Conservation (phyloP, 2,113 vertebrate genomes). For the Rhynchomys soricoides region DNA sequence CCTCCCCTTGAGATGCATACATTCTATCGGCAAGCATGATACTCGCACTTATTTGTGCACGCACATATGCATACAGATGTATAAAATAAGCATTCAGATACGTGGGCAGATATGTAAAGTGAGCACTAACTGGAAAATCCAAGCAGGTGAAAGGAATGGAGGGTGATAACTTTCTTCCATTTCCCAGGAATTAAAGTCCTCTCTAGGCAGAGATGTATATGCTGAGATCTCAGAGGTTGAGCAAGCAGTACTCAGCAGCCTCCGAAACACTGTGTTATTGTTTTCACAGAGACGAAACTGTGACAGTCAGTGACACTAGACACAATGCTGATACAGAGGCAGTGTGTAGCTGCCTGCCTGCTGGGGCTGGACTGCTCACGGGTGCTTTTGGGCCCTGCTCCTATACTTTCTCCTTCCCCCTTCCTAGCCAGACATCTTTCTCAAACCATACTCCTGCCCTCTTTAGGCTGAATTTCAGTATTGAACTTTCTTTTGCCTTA, state of each 20-base stretch:
- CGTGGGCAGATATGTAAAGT: not conserved
- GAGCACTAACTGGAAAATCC: not conserved
- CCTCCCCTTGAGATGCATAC: not conserved
- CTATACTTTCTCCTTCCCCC: no score
- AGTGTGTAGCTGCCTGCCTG: not conserved
- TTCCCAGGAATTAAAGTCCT: not conserved
- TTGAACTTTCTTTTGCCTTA: conserved; percentile 13
- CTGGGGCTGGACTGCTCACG: not conserved
- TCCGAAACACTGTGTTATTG: not conserved
- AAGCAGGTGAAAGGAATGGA: not conserved
- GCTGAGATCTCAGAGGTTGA: not conserved
- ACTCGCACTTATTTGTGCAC: not conserved
- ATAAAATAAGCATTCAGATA: not conserved
- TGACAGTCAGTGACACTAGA: not conserved
- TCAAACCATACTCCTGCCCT: conserved; percentile 60
- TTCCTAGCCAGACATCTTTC: not conserved
- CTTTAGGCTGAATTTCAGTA: conserved; percentile 60
- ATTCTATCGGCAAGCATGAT: not conserved
- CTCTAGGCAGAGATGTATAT: not conserved
- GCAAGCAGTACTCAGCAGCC: not conserved
- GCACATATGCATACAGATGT: not conserved
- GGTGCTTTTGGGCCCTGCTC: not conserved
- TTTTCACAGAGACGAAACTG: not conserved
- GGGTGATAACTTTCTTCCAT: not conserved
- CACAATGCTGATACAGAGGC: not conserved